Percentiles rank a stretch among this genome's conserved stretches.
Evolutionary conservation across 2,797 vertebrate species (phyloP).

Genomic region (Garrulus glandarius): DNA sequence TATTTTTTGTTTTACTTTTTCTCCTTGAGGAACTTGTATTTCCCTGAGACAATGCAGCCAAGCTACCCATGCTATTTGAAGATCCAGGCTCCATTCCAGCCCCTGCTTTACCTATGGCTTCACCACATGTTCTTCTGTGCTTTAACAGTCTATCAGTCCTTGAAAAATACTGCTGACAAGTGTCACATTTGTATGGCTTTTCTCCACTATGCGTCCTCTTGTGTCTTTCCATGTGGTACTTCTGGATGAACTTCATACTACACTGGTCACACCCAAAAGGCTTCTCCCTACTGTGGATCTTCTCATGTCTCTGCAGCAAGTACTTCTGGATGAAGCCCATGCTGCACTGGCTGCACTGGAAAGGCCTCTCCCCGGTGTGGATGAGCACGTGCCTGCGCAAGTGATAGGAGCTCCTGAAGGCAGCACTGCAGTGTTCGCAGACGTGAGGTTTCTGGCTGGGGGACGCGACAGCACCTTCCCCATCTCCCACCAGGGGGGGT

Average conservation of each 20-base stretch:
- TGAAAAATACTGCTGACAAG: constrained; percentile 99
- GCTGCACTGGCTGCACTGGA: constrained; percentile 98
- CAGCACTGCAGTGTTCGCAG: constrained; percentile 98
- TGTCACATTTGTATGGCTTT: constrained; percentile 99
- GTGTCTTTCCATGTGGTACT: constrained; percentile 99
- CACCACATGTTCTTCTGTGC: constrained; percentile 98
- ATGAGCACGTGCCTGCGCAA: constrained; percentile 97
- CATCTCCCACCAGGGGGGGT: constrained; percentile 85
- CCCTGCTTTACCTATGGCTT: constrained; percentile 93
- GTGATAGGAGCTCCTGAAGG: constrained; percentile 98
- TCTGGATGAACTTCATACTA: constrained; percentile 99
- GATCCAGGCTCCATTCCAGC: constrained; percentile 85
- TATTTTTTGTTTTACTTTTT: constrained; percentile 89
- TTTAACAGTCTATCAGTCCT: constrained; percentile 98
- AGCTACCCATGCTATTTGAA: constrained; percentile 81
- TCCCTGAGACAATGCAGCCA: constrained; percentile 95
- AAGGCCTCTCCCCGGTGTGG: constrained; percentile 98
- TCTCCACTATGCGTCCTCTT: constrained; percentile 99
- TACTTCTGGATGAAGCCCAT: constrained; percentile 99
- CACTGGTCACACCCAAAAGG: constrained; percentile 98
- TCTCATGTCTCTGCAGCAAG: constrained; percentile 94
- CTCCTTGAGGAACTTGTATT: constrained; percentile 90
- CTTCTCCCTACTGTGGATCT: constrained; percentile 98
- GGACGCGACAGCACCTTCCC: constrained; percentile 85
- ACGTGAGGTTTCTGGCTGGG: constrained; percentile 96